Conservation (phyloP, 2,797 vertebrate genomes). For the Xerus rutilus region DNA sequence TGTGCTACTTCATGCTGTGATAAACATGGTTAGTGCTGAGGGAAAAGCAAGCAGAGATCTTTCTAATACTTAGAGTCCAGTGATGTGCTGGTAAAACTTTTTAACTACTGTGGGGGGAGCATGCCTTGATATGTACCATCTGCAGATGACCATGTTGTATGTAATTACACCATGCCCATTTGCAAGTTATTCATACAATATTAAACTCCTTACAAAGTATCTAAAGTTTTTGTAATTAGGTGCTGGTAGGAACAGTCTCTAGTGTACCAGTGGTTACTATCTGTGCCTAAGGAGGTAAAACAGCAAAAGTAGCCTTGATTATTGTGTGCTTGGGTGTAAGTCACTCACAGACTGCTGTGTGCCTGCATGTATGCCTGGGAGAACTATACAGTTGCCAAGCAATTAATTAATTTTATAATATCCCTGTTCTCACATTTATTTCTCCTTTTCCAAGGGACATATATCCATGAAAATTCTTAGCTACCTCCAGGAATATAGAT, state of each 20-base stretch:
- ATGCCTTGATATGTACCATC: neutral
- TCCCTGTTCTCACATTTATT: neutral
- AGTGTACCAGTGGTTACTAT: neutral
- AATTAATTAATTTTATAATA: neutral
- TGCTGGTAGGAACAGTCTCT: neutral
- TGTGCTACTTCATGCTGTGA: neutral
- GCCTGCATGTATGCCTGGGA: accelerated
- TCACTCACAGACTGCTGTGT: too few species aligned
- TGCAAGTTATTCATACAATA: neutral
- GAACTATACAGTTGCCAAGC: neutral
- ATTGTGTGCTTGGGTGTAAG: neutral
- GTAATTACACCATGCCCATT: neutral
- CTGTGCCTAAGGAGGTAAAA: neutral
- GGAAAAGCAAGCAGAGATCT: neutral
- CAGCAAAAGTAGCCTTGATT: neutral
- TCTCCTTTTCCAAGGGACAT: neutral
- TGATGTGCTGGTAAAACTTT: neutral
- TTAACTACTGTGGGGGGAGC: accelerated
- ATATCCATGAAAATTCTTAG: neutral
- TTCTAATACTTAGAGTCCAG: neutral
- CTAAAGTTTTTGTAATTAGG: neutral
- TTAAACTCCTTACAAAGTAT: neutral
- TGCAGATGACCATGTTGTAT: neutral
- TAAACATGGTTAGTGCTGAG: neutral
- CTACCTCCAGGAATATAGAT: neutral